phyloP scores from a whole-genome alignment of 2,888 invertebrate genomes.

The Troides helena region DNA sequence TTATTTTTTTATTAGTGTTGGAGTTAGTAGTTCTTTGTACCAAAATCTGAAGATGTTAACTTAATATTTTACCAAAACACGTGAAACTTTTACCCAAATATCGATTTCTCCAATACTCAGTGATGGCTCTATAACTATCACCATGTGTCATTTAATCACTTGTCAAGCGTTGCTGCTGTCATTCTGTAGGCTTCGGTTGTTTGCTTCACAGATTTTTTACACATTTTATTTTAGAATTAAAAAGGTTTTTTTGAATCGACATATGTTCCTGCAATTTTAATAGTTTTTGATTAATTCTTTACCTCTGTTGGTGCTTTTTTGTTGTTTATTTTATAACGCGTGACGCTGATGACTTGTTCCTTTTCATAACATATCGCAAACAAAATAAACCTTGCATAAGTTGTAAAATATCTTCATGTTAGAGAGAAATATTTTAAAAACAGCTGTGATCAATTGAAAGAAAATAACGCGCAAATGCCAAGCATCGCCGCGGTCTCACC shows the following conservation, averaged over 20 bases:
- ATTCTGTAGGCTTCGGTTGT: conserved; percentile 70
- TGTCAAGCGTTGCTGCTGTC: conserved; percentile 48
- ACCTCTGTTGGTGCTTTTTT: conserved; percentile 1
- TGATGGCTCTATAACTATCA: no score
- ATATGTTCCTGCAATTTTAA: conserved; percentile 38
- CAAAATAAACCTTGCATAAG: conserved; percentile 35
- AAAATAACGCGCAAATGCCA: conserved; percentile 64
- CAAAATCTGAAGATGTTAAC: no score
- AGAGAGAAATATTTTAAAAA: conserved; percentile 36
- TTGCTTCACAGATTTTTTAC: conserved; percentile 63
- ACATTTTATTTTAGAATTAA: conserved; percentile 59
- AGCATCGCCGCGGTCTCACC: conserved; percentile 49
- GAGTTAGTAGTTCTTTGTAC: no score
- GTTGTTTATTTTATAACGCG: conserved; percentile 3
- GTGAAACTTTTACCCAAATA: not conserved
- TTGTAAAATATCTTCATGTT: conserved; percentile 40
- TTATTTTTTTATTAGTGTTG: no score
- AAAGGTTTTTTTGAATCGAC: conserved; percentile 40
- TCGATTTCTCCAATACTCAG: not conserved
- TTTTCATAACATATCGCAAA: conserved; percentile 34
- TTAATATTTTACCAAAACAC: not conserved
- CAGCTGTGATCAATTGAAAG: conserved; percentile 43
- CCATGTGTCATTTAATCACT: conserved; percentile 29
- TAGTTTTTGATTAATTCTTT: conserved; percentile 10
- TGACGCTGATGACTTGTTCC: not conserved